These are phyloP conservation scores for Nasonia oneida DNA, from an alignment of 2,888 invertebrate species.

Conservation along the genomic window DNA sequence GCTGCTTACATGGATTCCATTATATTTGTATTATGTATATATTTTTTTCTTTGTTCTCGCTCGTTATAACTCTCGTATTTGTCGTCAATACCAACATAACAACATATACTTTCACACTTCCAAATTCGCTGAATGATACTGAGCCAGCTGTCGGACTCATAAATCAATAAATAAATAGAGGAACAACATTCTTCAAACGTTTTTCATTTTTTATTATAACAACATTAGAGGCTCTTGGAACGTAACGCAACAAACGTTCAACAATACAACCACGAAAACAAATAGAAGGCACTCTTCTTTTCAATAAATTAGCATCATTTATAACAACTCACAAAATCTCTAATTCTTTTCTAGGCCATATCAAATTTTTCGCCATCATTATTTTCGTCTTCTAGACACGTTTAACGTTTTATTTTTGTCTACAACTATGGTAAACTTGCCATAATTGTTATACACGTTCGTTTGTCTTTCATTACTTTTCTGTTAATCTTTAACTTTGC, in stretches of 20 bases:
- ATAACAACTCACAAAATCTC: slow-evolving; percentile 68
- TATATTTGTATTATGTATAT: slow-evolving; percentile 61
- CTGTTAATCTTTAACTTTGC: slow-evolving; percentile 59
- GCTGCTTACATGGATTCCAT: slow-evolving; percentile 63
- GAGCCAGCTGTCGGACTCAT: slow-evolving; percentile 67
- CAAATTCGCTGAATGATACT: slow-evolving; percentile 68
- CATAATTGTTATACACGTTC: slow-evolving; percentile 62
- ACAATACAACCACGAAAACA: slow-evolving; percentile 78
- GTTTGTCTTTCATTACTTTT: slow-evolving; percentile 46
- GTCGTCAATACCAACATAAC: slow-evolving; percentile 66
- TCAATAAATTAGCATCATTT: slow-evolving; percentile 74
- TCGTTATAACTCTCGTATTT: slow-evolving; percentile 61
- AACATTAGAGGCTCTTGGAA: slow-evolving; percentile 78
- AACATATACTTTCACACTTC: slow-evolving; percentile 64
- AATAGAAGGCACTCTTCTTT: slow-evolving; percentile 79
- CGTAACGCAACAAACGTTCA: slow-evolving; percentile 78
- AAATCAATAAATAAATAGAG: slow-evolving; percentile 78
- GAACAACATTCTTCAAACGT: slow-evolving; percentile 76
- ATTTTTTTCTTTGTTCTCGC: slow-evolving; percentile 57
- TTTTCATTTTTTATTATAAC: slow-evolving; percentile 69
- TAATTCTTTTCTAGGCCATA: slow-evolving; percentile 65
- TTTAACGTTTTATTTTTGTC: slow-evolving; percentile 52
- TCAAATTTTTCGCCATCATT: slow-evolving; percentile 66
- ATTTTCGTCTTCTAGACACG: slow-evolving; percentile 51
- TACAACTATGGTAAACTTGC: slow-evolving; percentile 61